Evolutionary conservation across 1,140 invertebrate genomes (phyloP), one percentile per base, ranked within the genome.

Genomic region (Pogonognathellus flavescens): DNA sequence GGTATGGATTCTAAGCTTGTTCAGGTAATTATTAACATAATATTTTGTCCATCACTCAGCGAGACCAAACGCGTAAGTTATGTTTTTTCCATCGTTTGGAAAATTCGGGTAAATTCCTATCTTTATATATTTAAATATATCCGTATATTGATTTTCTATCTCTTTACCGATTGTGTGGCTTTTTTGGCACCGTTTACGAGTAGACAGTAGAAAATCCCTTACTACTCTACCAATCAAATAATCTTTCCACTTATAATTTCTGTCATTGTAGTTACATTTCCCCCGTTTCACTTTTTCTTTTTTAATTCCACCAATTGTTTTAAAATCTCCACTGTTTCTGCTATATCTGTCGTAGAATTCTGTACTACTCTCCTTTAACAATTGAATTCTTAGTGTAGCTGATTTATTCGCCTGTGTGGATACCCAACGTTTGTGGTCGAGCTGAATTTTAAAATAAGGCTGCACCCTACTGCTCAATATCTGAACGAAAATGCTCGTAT

Each of bases 71-170:
- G 41, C 70, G 70, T 76, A 76, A 76, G 70, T 76, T 41, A 76
- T 49, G 31, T 76, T 16, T 76, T 76, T 76, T 76, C 70, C 70
- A 18, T 25, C 9, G 16, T 50, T 49, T 9, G 70, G 70, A 76
- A 76, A 76, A 76, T 49, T 41, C 70, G 70, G 70, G 70, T 76
- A 76, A 76, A 49, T 49, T 76, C 70, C 31, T 76, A 49, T 76
- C n/a, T n/a, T 25, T 76, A n/a, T 57, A 57, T 57, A 57, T n/a
- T 57, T 57, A 14, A n/a, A 57, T 57, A n/a, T 57, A 57, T 57
- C 31, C 31, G 6, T 41, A 3, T 41, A 41, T 41, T 41, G 31
- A 41, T 41, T 41, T 41, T 41, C 31, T 41, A 41, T 41, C 31
- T 41, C 31, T 41, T 41, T 41, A 41, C 31, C 31, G 31, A 41